A percentile compares a stretch with the other conserved stretches of the same genome.
Evolutionary conservation across 64 coral and sea anemone genomes (phyloP).

Genomic region (Actinia equina): DNA sequence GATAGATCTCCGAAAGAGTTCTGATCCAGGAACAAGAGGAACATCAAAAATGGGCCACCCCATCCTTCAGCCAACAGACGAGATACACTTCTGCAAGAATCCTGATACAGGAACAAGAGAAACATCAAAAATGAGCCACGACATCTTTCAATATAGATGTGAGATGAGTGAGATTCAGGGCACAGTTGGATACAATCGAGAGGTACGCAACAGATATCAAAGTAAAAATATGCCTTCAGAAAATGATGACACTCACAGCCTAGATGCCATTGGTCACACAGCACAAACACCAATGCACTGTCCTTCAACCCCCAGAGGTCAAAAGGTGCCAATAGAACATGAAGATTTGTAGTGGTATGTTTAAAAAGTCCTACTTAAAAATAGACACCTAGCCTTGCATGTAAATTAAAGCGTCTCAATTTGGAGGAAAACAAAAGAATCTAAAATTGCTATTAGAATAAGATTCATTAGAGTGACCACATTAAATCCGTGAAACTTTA

Average conservation of each 20-base stretch:
- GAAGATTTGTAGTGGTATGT: no score
- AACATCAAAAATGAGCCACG: no score
- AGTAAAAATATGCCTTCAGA: neutral
- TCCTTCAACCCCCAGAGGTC: neutral
- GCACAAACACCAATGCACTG: neutral
- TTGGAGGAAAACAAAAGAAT: no score
- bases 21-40: neutral
- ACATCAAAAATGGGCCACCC: neutral
- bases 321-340: neutral
- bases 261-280: neutral
- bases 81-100: neutral
- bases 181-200: neutral
- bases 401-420: no score
- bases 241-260: neutral
- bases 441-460: no score
- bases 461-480: no score
- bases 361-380: no score
- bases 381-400: no score
- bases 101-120: neutral
- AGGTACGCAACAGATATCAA: neutral
- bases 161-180: neutral
- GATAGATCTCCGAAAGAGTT: neutral
- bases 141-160: no score
- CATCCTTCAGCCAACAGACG: neutral
- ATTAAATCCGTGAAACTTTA: no score